A percentile compares a stretch with the other conserved stretches of the same genome.
Evolutionary conservation across 1,140 invertebrate genomes (phyloP).

Genomic region (Phthorimaea operculella): DNA sequence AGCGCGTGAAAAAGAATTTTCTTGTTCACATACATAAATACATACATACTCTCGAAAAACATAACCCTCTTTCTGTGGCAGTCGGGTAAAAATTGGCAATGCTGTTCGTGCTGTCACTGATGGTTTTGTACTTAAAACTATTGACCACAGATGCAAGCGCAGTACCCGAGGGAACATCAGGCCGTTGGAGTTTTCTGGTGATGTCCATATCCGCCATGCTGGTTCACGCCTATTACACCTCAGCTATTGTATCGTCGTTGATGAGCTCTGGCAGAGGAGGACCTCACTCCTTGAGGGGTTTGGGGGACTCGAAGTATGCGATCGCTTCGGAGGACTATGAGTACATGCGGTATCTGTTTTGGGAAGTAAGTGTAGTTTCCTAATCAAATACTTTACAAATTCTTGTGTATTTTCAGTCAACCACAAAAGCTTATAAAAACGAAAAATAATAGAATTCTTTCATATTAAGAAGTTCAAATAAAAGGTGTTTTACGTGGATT

Average conservation of each 20-base stretch:
- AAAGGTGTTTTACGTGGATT: too few species aligned
- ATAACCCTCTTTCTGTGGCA: too few species aligned
- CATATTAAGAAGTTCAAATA: too few species aligned
- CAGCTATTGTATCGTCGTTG: conserved; percentile 46
- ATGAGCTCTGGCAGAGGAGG: conserved; percentile 45
- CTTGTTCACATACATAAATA: too few species aligned
- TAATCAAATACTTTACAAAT: too few species aligned
- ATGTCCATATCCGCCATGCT: conserved; percentile 45
- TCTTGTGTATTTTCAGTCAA: too few species aligned
- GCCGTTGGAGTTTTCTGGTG: conserved; percentile 38
- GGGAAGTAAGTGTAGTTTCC: conserved; percentile 34
- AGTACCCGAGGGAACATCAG: conserved; percentile 40
- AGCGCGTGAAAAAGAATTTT: too few species aligned
- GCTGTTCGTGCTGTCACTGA: too few species aligned
- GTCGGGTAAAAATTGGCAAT: too few species aligned
- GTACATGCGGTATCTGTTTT: conserved; percentile 44
- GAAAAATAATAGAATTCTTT: too few species aligned
- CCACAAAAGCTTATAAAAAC: too few species aligned
- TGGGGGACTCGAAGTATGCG: conserved; percentile 43
- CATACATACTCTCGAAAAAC: too few species aligned
- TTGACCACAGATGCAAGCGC: conserved; percentile 36
- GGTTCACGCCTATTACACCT: conserved; percentile 54
- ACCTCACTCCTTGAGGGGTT: conserved; percentile 30
- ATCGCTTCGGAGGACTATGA: conserved; percentile 50
- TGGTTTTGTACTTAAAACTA: not conserved